phyloP scores from a whole-genome alignment of 2,888 invertebrate species.

The Cryptops parisi region DNA sequence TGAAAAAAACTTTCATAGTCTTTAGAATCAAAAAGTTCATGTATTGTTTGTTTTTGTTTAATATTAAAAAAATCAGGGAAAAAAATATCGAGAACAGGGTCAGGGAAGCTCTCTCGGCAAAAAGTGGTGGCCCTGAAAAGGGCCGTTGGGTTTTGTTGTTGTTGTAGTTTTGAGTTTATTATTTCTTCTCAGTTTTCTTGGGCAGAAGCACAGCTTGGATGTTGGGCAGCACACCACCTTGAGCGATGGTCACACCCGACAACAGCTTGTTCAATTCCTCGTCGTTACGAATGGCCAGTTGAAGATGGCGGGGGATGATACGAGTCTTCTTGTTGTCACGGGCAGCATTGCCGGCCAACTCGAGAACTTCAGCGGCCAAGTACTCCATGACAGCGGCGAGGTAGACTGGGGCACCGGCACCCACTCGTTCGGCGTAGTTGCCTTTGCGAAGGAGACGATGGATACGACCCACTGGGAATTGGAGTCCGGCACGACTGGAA shows the following conservation, averaged over 20 bases:
- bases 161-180: too few species aligned
- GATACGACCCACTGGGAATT: constrained; percentile 21
- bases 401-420: constrained; percentile 30
- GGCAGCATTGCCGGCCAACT: constrained; percentile 47
- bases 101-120: too few species aligned
- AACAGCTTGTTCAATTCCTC: constrained; percentile 64
- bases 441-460: constrained; percentile 24
- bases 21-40: too few species aligned
- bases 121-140: too few species aligned
- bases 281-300: constrained; percentile 64
- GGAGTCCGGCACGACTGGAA: constrained; percentile 28
- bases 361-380: constrained; percentile 50
- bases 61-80: too few species aligned
- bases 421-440: constrained; percentile 35
- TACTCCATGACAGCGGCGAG: constrained; percentile 43
- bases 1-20: too few species aligned
- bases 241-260: constrained; percentile 62
- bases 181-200: too few species aligned
- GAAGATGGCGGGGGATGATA: constrained; percentile 63
- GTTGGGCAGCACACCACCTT: constrained; percentile 70
- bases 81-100: too few species aligned
- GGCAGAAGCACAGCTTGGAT: constrained; percentile 59
- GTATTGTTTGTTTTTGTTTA: too few species aligned
- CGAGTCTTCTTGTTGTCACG: constrained; percentile 49
- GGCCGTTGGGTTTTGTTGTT: too few species aligned